phyloP scores from a whole-genome alignment of 1,140 invertebrate species.

The Bradynema listronoti region DNA sequence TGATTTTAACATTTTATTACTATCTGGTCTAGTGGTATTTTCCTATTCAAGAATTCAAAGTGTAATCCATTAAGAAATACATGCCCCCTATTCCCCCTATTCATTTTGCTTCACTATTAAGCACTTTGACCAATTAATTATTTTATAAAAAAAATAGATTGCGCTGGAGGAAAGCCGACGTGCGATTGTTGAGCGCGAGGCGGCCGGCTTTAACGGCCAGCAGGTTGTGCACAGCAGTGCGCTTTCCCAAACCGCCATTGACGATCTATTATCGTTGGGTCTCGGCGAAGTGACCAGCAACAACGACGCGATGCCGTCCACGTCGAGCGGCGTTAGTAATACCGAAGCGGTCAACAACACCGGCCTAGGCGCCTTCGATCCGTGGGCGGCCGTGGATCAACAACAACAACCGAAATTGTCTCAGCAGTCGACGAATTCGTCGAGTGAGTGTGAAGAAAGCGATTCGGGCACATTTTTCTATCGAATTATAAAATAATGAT shows the following conservation, averaged over 20 bases:
- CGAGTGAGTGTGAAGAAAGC: no score
- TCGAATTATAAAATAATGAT: no score
- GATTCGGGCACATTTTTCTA: no score
- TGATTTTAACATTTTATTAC: no score
- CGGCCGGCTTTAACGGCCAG: constrained; percentile 2
- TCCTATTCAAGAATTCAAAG: no score
- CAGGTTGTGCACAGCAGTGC: constrained; percentile 20
- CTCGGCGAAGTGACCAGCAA: constrained; percentile 32
- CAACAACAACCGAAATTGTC: constrained; percentile 14
- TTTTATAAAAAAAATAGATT: no score
- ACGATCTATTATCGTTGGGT: constrained; percentile 53
- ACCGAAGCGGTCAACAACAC: constrained; percentile 14
- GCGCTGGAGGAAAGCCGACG: constrained; percentile 47
- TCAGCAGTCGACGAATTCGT: background rate
- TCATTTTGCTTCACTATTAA: no score
- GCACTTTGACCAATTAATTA: no score
- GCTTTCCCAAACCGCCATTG: constrained; percentile 45
- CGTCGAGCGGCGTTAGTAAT: constrained; percentile 9
- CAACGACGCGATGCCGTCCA: constrained; percentile 11
- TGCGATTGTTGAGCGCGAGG: constrained; percentile 25
- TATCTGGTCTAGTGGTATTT: no score
- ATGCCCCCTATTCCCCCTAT: no score
- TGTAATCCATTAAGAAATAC: no score
- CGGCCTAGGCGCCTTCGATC: constrained; percentile 33
- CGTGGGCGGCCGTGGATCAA: constrained; percentile 17